A percentile compares a stretch with the other conserved stretches of the same genome.
Conservation (phyloP, 1,140 invertebrate species). For the Ips nitidus region DNA sequence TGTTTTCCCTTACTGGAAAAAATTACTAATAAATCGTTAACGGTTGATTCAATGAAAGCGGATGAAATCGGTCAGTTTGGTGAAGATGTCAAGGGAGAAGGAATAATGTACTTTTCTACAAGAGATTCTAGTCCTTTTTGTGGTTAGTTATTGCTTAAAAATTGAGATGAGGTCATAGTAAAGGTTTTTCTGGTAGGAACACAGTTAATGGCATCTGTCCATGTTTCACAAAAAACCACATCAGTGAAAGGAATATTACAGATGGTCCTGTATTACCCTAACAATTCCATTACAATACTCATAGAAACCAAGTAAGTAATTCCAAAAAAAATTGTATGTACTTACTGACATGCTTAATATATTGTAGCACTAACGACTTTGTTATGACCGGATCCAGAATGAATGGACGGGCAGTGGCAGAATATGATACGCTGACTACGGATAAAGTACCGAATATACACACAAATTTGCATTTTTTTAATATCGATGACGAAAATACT, state of each 20-base stretch:
- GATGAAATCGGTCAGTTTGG: constrained; percentile 48
- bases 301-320: constrained; percentile 47
- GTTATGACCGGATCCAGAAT: constrained; percentile 42
- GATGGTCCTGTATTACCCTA: constrained; percentile 43
- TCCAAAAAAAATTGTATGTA: background rate
- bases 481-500: constrained; percentile 31
- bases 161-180: background rate
- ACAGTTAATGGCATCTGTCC: constrained; percentile 49
- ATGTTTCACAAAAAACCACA: constrained; percentile 46
- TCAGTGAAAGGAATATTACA: constrained; percentile 45
- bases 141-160: constrained; percentile 42
- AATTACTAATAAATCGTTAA: constrained; percentile 34
- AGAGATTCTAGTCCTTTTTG: constrained; percentile 47
- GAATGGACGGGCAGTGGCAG: constrained; percentile 42
- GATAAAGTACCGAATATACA: constrained; percentile 35
- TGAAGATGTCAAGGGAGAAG: constrained; percentile 48
- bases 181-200: constrained; percentile 38
- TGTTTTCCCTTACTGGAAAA: constrained; percentile 49
- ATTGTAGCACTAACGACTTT: constrained; percentile 38
- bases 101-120: constrained; percentile 52
- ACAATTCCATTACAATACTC: constrained; percentile 42
- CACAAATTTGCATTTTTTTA: constrained; percentile 40
- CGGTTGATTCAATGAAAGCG: constrained; percentile 39
- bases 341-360: background rate
- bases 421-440: constrained; percentile 36